Conservation (phyloP, 2,113 vertebrate species). For the Thunnus maccoyii region DNA sequence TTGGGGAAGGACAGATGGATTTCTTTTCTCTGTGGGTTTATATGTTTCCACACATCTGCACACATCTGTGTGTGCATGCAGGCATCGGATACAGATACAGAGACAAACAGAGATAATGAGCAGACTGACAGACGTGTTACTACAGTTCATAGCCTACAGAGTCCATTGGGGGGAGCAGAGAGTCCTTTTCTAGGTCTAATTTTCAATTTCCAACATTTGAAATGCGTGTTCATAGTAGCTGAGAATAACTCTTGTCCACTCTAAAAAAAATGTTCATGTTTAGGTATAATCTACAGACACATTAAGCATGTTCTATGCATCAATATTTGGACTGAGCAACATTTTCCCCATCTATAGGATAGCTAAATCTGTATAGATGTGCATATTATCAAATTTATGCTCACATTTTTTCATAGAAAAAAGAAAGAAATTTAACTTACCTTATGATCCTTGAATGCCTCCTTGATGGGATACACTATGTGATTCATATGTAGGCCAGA, state of each 20-base stretch:
- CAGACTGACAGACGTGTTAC: neutral
- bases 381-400: neutral
- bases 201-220: neutral
- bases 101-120: constrained; percentile 15
- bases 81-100: neutral
- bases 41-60: neutral
- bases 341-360: neutral
- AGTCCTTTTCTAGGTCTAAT: neutral
- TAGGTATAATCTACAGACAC: neutral
- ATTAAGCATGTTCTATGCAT: neutral
- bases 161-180: neutral
- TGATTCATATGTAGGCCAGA: constrained; percentile 52
- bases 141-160: neutral
- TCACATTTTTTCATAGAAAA: neutral
- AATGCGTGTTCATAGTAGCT: neutral
- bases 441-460: constrained; percentile 54
- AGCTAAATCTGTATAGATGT: neutral
- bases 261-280: neutral
- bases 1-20: constrained; percentile 9
- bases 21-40: neutral
- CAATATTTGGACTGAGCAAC: neutral
- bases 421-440: constrained; percentile 33
- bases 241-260: neutral
- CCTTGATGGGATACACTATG: constrained; percentile 49
- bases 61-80: neutral